A percentile compares a stretch with the other conserved stretches of the same genome.
Conservation (phyloP, 2,888 invertebrate genomes). For the Argynnis bischoffii region DNA sequence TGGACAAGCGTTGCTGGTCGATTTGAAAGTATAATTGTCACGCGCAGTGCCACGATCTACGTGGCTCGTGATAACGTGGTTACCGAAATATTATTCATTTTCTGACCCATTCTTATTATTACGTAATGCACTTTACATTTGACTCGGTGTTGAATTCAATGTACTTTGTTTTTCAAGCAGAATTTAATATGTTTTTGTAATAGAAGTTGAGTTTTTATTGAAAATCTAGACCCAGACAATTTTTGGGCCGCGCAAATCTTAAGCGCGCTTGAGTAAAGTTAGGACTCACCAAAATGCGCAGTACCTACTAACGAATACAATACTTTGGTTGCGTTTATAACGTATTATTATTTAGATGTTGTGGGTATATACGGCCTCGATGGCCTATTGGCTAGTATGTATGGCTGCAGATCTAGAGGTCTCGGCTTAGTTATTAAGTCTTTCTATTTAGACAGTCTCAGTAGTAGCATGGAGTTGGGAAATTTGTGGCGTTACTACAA, state of each 20-base stretch:
- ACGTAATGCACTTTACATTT: slow-evolving; percentile 19
- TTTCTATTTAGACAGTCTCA: no score
- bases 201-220: background rate
- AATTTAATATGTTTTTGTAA: background rate
- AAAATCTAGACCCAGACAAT: background rate
- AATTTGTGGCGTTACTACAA: no score
- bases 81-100: slow-evolving; percentile 30
- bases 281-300: no score
- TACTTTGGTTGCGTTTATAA: no score
- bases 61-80: background rate
- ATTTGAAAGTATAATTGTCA: slow-evolving; percentile 38
- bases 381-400: no score
- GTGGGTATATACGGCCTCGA: no score
- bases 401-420: no score
- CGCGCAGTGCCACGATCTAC: slow-evolving; percentile 33
- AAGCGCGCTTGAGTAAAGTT: no score
- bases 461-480: no score
- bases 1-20: slow-evolving; percentile 10
- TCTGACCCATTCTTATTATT: slow-evolving; percentile 31
- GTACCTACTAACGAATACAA: no score
- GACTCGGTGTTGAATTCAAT: background rate
- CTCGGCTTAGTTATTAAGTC: no score
- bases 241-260: background rate
- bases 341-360: no score
- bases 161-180: background rate